Evolutionary conservation across 2,797 vertebrate genomes (phyloP).

Genomic region (Eptatretus atami): DNA sequence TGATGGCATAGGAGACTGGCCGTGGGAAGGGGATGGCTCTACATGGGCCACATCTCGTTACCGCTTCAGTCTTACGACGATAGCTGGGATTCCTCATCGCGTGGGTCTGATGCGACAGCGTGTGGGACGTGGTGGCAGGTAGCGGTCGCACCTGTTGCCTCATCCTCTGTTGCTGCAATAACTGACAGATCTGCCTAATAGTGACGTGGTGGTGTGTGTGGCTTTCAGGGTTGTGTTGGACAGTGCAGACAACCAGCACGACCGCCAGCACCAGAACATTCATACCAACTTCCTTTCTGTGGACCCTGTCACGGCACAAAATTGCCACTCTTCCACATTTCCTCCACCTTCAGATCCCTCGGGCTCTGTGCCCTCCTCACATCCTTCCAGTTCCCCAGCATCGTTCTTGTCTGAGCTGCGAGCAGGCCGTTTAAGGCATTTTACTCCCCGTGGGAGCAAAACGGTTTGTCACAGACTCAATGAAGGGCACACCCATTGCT

Average conservation of each 20-base stretch:
- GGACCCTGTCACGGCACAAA: too few species aligned
- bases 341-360: too few species aligned
- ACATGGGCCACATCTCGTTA: constrained; percentile 20
- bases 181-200: not conserved
- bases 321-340: too few species aligned
- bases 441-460: too few species aligned
- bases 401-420: too few species aligned
- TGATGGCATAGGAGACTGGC: not conserved
- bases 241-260: not conserved
- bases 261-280: not conserved
- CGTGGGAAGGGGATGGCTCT: not conserved
- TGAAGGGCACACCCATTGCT: too few species aligned
- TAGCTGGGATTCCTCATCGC: constrained; percentile 37
- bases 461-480: too few species aligned
- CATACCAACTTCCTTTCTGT: not conserved
- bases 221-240: too few species aligned
- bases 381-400: too few species aligned
- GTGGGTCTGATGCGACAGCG: constrained; percentile 38
- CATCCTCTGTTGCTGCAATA: not conserved
- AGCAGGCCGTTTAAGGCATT: too few species aligned
- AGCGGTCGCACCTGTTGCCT: constrained; percentile 8
- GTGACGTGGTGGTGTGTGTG: too few species aligned
- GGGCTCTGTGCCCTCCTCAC: too few species aligned
- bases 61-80: constrained; percentile 42
- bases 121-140: constrained; percentile 62